phyloP scores from a whole-genome alignment of 2,888 invertebrate genomes.

The Erebia aethiops region DNA sequence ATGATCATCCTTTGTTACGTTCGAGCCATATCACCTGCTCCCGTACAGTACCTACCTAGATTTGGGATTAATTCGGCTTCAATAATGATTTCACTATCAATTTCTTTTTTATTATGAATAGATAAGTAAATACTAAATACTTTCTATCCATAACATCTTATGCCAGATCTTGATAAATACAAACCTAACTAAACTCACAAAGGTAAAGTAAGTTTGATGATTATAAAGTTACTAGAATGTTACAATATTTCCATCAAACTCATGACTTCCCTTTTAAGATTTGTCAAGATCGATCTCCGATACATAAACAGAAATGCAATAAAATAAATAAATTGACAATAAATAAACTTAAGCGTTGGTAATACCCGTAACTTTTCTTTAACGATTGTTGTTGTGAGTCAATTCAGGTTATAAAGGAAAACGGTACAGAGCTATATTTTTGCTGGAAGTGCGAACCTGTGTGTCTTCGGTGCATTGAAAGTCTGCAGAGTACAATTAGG shows the following conservation, averaged over 20 bases:
- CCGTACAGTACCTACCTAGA: too few relatives aligned
- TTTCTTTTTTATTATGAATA: too few relatives aligned
- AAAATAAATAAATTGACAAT: conserved; percentile 5
- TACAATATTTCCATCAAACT: neutral
- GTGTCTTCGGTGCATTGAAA: conserved; percentile 36
- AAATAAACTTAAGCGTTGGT: neutral
- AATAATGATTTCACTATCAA: too few relatives aligned
- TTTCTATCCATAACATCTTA: too few relatives aligned
- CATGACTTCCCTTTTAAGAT: neutral
- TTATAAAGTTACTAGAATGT: too few relatives aligned
- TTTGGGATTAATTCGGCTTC: too few relatives aligned
- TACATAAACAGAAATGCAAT: neutral
- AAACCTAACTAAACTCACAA: too few relatives aligned
- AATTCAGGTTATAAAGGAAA: neutral
- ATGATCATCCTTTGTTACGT: too few relatives aligned
- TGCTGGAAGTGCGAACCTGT: conserved; percentile 48
- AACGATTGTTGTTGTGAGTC: neutral
- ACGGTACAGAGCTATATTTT: conserved; percentile 7
- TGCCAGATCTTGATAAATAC: too few relatives aligned
- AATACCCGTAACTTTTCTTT: neutral
- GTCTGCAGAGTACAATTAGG: conserved; percentile 57
- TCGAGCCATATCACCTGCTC: too few relatives aligned
- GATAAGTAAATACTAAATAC: too few relatives aligned
- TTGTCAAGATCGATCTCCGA: neutral
- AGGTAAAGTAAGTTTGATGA: too few relatives aligned